These are phyloP conservation scores for Diplosoma virens DNA, from an alignment of 23 tunicate species.

Conservation along the genomic window DNA sequence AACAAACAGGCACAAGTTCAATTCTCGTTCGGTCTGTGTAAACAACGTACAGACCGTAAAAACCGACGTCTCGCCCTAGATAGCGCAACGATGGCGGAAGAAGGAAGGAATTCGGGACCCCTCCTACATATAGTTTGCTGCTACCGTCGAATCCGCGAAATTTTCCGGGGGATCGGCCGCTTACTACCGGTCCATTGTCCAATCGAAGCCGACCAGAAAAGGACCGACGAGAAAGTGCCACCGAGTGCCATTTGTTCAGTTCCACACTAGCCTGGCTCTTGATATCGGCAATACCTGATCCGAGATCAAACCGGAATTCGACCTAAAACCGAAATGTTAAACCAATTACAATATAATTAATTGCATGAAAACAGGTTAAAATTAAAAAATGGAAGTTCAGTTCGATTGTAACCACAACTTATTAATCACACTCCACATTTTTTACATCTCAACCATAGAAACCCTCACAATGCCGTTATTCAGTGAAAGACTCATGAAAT, in stretches of 20 bases:
- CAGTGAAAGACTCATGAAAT: slow-evolving; percentile 68
- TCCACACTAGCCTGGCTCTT: slow-evolving; percentile 23
- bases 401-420: too few relatives aligned
- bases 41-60: slow-evolving; percentile 56
- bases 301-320: slow-evolving; percentile 78
- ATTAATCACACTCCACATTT: too few relatives aligned
- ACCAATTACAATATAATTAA: too few relatives aligned
- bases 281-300: slow-evolving; percentile 63
- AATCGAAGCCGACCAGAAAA: slow-evolving; percentile 44
- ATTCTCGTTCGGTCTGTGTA: neutral
- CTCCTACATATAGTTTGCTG: slow-evolving; percentile 65
- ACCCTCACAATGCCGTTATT: slow-evolving; percentile 67
- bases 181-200: slow-evolving; percentile 37
- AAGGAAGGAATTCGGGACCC: slow-evolving; percentile 28
- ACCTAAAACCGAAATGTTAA: too few relatives aligned
- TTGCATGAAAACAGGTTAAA: too few relatives aligned
- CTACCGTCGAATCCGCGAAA: slow-evolving; percentile 59
- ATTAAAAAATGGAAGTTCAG: too few relatives aligned
- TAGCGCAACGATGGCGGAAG: slow-evolving; percentile 31
- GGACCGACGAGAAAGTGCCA: slow-evolving; percentile 40
- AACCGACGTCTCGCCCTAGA: slow-evolving; percentile 62
- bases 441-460: too few relatives aligned
- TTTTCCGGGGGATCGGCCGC: slow-evolving; percentile 74
- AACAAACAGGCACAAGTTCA: too few relatives aligned
- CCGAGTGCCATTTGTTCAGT: slow-evolving; percentile 68